Conservation (phyloP, 2,797 vertebrate species). For the Meriones psammophilus region DNA sequence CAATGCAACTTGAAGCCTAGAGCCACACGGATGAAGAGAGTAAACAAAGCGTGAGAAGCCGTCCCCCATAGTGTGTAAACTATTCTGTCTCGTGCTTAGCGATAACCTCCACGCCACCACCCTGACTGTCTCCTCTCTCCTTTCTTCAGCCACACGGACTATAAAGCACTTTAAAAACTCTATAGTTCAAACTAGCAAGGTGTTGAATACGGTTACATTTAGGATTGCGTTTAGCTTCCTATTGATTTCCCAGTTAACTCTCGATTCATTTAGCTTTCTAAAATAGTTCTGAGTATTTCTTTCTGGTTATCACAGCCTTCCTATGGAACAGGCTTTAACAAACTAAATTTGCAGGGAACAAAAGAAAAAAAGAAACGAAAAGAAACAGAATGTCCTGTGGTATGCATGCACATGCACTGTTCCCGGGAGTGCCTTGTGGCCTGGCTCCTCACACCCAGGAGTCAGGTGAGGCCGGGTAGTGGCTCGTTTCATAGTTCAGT, state of each 20-base stretch:
- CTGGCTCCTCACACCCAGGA: conserved; percentile 96
- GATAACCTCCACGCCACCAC: conserved; percentile 84
- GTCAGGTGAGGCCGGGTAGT: conserved; percentile 98
- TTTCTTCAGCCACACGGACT: conserved; percentile 85
- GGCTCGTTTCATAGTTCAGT: conserved; percentile 99
- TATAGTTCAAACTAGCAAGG: conserved; percentile 88
- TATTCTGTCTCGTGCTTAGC: conserved; percentile 95
- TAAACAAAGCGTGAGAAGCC: conserved; percentile 93
- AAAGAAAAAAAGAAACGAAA: conserved; percentile 60
- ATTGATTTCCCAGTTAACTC: conserved; percentile 84
- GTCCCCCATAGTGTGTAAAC: conserved; percentile 91
- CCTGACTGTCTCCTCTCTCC: conserved; percentile 74
- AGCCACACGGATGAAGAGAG: conserved; percentile 93
- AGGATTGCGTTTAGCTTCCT: conserved; percentile 85
- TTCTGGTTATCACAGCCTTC: conserved; percentile 89
- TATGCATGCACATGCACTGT: conserved; percentile 99
- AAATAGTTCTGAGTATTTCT: conserved; percentile 86
- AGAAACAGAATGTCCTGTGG: conserved; percentile 92
- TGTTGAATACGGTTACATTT: conserved; percentile 84
- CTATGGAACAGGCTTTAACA: conserved; percentile 93
- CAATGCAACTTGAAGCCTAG: conserved; percentile 93
- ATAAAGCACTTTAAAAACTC: conserved; percentile 84
- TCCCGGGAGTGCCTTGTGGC: conserved; percentile 86
- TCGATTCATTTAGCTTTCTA: conserved; percentile 86
- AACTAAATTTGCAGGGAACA: conserved; percentile 91